Conservation (phyloP, 30 jellyfish, hydroid and myxozoan genomes). For the Catostylus mosaicus region DNA sequence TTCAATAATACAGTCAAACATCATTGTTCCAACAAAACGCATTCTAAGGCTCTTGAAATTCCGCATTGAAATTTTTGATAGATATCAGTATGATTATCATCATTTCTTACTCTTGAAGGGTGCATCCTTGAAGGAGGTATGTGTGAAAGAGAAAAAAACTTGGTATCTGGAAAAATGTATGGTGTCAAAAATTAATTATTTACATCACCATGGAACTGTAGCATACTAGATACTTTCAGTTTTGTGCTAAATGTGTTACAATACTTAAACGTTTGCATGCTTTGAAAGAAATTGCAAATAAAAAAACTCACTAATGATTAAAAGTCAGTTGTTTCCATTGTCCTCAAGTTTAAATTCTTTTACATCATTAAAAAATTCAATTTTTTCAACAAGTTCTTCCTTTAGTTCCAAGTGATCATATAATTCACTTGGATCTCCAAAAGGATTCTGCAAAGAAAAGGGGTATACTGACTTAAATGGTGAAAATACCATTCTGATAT, state of each 20-base stretch:
- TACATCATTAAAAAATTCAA: slow-evolving; percentile 26
- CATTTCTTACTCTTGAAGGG: too few species aligned
- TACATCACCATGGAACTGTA: neutral
- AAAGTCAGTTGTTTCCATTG: neutral
- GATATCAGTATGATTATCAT: too few species aligned
- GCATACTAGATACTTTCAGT: neutral
- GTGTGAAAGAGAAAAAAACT: too few species aligned
- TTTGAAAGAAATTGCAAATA: neutral
- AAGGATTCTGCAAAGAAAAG: slow-evolving; percentile 54
- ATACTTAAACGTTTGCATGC: neutral
- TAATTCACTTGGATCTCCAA: slow-evolving; percentile 57
- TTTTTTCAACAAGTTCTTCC: slow-evolving; percentile 50
- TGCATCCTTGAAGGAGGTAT: too few species aligned
- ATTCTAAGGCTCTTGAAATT: too few species aligned
- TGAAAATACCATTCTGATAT: neutral
- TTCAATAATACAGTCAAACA: too few species aligned
- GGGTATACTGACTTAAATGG: too few species aligned
- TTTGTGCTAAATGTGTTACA: neutral
- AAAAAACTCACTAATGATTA: neutral
- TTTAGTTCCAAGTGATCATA: slow-evolving; percentile 51
- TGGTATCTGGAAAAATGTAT: neutral
- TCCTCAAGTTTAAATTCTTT: neutral
- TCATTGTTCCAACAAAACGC: too few species aligned
- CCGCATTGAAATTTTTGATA: too few species aligned
- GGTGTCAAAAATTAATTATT: neutral